Evolutionary conservation across 2,888 invertebrate species (phyloP).

Genomic region (Volucella inanis): DNA sequence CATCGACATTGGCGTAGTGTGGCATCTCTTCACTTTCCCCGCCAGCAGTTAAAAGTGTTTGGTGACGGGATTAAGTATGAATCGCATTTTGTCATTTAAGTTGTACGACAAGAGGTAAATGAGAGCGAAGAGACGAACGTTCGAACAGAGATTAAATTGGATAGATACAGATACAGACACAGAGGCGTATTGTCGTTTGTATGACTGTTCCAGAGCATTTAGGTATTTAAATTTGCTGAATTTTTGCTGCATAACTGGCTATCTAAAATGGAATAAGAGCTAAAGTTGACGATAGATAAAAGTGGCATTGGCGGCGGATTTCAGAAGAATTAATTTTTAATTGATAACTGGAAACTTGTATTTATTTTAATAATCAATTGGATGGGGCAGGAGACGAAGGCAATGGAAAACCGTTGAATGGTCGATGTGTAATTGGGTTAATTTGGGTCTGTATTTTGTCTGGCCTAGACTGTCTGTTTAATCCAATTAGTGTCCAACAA

Average conservation of each 20-base stretch:
- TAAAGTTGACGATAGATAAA: slow-evolving; percentile 21
- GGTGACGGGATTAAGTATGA: slow-evolving; percentile 27
- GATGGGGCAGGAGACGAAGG: background rate
- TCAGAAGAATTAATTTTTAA: slow-evolving; percentile 25
- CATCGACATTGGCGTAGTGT: background rate
- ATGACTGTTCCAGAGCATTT: slow-evolving; percentile 6
- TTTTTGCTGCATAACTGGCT: background rate
- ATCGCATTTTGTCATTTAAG: slow-evolving; percentile 36
- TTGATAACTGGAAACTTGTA: slow-evolving; percentile 22
- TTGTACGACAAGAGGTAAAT: background rate
- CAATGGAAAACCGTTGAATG: no score
- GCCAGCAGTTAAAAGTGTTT: slow-evolving; percentile 12
- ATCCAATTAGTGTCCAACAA: no score
- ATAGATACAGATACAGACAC: background rate
- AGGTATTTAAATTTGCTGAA: slow-evolving; percentile 1
- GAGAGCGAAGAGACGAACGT: background rate
- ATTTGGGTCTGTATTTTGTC: no score
- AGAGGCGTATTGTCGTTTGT: background rate
- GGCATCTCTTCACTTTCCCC: background rate
- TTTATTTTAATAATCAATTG: slow-evolving; percentile 4
- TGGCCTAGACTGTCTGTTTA: no score
- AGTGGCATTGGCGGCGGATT: slow-evolving; percentile 11
- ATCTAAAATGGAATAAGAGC: slow-evolving; percentile 29
- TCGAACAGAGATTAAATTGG: slow-evolving; percentile 7
- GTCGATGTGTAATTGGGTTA: no score